A percentile compares a stretch with the other conserved stretches of the same genome.
These are phyloP conservation scores for Pogoniulus pusillus DNA, from an alignment of 2,797 vertebrate genomes.

Conservation along the genomic window DNA sequence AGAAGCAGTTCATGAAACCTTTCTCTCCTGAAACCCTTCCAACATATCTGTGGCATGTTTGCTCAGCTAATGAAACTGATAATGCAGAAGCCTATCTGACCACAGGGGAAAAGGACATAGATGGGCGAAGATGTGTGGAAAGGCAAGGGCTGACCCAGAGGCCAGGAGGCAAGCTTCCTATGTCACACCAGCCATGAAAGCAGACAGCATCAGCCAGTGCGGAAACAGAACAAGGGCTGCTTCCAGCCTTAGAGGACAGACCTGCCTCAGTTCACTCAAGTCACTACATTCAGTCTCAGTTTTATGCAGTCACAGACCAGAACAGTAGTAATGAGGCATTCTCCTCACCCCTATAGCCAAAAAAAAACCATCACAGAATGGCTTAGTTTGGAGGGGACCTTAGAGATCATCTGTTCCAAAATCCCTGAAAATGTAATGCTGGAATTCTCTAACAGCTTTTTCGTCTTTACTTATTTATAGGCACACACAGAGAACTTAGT, in stretches of 20 bases:
- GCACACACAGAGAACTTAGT: not conserved
- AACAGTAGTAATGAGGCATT: not conserved
- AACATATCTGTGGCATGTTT: not conserved
- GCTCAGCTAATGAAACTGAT: not conserved
- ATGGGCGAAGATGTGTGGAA: not conserved
- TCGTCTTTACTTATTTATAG: not conserved
- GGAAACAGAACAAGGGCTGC: not conserved
- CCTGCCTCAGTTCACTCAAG: not conserved
- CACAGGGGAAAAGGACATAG: not conserved
- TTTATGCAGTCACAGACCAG: not conserved
- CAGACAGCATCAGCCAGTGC: not conserved
- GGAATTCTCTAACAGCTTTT: not conserved
- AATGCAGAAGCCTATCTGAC: not conserved
- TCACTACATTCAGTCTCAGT: not conserved
- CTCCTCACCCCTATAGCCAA: not conserved
- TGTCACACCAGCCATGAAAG: not conserved
- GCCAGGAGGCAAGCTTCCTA: not conserved
- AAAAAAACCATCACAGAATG: not conserved
- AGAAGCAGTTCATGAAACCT: not conserved
- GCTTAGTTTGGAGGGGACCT: no score
- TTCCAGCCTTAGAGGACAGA: not conserved
- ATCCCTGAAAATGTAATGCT: not conserved
- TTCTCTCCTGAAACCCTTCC: not conserved
- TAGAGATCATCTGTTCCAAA: no score
- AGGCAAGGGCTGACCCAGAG: not conserved